Evolutionary conservation across 2,888 invertebrate species (phyloP).

Genomic region (Stenotaenia linearis): DNA sequence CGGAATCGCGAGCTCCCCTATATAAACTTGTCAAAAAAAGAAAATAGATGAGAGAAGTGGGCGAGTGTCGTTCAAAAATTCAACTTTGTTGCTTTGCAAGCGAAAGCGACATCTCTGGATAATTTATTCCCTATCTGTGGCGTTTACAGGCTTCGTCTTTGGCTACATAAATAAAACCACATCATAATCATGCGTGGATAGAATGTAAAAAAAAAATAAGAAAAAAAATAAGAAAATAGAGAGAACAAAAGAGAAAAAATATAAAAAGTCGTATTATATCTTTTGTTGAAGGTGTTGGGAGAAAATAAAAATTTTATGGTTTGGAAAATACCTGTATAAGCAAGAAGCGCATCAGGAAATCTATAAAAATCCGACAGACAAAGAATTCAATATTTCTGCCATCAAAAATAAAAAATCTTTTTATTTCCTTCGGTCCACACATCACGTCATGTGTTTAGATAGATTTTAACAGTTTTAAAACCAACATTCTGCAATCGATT

Average conservation of each 20-base stretch:
- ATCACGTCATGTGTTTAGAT: background rate
- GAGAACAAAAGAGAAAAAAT: background rate
- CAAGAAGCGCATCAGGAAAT: background rate
- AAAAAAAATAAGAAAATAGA: background rate
- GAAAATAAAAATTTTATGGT: background rate
- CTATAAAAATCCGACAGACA: background rate
- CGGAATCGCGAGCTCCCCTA: background rate
- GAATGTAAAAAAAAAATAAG: background rate
- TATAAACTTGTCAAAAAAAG: background rate
- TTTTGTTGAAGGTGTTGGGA: background rate
- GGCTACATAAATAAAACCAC: background rate
- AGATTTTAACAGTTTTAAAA: background rate
- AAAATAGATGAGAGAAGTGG: background rate
- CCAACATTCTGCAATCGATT: background rate
- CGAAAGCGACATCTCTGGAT: background rate
- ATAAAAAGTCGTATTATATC: background rate
- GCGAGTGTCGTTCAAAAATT: background rate
- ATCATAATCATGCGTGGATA: background rate
- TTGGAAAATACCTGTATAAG: background rate
- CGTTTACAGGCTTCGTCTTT: background rate
- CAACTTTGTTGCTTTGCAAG: background rate
- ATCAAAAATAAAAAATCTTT: background rate
- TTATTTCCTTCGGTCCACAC: background rate
- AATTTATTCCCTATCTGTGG: background rate
- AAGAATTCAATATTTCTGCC: background rate